Base-by-base conservation (phyloP, 2,113 vertebrate species). In the Hassar affinis region DNA sequence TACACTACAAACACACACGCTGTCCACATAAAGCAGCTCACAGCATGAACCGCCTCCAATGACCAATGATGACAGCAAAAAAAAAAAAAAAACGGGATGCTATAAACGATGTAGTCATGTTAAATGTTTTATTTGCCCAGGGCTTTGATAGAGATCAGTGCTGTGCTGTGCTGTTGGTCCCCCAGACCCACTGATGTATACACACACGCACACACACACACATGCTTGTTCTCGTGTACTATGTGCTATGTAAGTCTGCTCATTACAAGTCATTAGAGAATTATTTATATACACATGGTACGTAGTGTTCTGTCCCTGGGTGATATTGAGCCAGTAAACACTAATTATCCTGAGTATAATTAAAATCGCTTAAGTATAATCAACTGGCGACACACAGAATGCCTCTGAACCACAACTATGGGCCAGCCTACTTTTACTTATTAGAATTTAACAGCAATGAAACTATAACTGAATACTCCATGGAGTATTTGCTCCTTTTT, bases 141-240 rank as follows among this genome's bases (percentile, higher is more conserved):
- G 71, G 22, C 15, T 15, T 15, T 52, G 45, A 75, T 75, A 75
- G 2, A 5, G 71, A 75, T 75, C n/a, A 4, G 4, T 27, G 8
- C 25, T 47, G 72, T 75, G n/a, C 45, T 10, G 11, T 47, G 45
- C 45, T 47, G 45, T 47, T 54, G 27, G 1, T 75, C 47, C 45
- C 72, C 11, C n/a, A 17, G 12, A 49, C 18, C 47, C 27, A 11
- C n/a, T 64, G 61, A 59, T 35, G 33, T 33, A 78, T 6, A 59
- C 76, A 78, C 76, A 78, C 76, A 59, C 76, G 59, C 38, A 14
- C 66, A 69, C 66, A 69, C 66, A 42, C 30, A 45, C 66, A 71
- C 20, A 49, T 49, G 33, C 49, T 6, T 20, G 49, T 12, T 35
- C 10, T 52, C 4, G n/a, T 47, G 14, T 45, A 74, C 45, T 1